Base-by-base conservation (phyloP, 2,888 invertebrate species). In the Melinaea menophilus region DNA sequence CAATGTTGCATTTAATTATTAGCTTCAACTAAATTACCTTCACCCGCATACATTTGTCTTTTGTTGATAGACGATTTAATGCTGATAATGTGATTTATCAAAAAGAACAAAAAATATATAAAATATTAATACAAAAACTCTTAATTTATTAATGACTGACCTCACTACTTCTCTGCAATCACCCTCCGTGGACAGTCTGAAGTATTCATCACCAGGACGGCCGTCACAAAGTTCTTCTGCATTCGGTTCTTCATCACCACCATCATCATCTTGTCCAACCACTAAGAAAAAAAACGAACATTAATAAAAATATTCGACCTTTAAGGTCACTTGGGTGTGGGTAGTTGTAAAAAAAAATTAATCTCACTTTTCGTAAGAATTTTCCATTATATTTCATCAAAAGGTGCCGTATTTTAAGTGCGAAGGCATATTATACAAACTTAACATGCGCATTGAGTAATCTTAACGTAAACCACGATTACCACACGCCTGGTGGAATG, bases 101-200 rank as follows among this genome's bases (percentile, higher is more conserved):
- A 7, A 51, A 51, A 9, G 31, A 31, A 51, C 31, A 9, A 31
- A 48, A 7, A 31, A 3, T 7, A 11, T 51, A 7, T 51, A 31
- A 51, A 31, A 31, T 31, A 31, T 4, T 31, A 31, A 51, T 31
- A 48, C 22, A 48, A 48, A 22, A 48, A 41, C 34, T 4, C 5
- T 35, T 22, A 31, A 34, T n/a, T 58, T 51, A 54, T 45, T 22
- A 22, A 22, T 33, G 55, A 71, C 84, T 92, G 92, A 97, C 96
- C 97, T 96, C 79, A 97, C 97, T 73, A 98, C 98, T 85, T 97
- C 97, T 75, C 97, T 94, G 88, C 98, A 98, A 88, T 98, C 97
- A 69, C 95, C 95, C 35, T 96, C 96, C 59, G 94, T 93, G 72
- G 93, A 92, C 74, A 97, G 91, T 72, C 98, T 94, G 92, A 98